Percentiles rank a stretch among this genome's conserved stretches.
Conservation (phyloP, 2,113 vertebrate genomes). For the Mobula hypostoma region DNA sequence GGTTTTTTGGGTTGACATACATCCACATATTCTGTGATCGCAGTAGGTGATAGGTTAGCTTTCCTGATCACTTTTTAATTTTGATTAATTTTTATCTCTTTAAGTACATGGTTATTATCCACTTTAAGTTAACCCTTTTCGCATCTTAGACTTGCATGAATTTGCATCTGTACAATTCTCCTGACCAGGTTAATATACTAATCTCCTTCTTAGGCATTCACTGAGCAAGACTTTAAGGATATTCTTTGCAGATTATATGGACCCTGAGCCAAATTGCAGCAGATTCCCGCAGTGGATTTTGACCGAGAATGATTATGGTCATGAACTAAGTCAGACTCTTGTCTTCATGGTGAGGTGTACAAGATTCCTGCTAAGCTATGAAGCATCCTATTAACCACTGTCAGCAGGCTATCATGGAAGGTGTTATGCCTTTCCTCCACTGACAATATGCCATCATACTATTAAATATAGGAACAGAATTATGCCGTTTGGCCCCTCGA, state of each 20-base stretch:
- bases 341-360: neutral
- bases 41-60: neutral
- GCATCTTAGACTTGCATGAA: neutral
- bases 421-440: neutral
- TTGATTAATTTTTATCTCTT: neutral
- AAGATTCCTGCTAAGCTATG: neutral
- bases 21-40: neutral
- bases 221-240: neutral
- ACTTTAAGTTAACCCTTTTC: too few relatives aligned
- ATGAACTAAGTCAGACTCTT: too few relatives aligned
- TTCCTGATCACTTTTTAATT: neutral
- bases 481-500: too few relatives aligned
- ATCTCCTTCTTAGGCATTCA: neutral
- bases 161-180: neutral
- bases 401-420: neutral
- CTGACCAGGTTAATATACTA: neutral
- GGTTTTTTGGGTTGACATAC: neutral
- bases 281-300: neutral
- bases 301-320: neutral
- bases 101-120: neutral
- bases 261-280: neutral
- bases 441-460: too few relatives aligned
- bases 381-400: neutral
- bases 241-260: neutral
- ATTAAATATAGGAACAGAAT: too few relatives aligned